Evolutionary conservation across 1,140 invertebrate genomes (phyloP), one percentile per base, ranked within the genome.

Genomic region (Melitaea cinxia): DNA sequence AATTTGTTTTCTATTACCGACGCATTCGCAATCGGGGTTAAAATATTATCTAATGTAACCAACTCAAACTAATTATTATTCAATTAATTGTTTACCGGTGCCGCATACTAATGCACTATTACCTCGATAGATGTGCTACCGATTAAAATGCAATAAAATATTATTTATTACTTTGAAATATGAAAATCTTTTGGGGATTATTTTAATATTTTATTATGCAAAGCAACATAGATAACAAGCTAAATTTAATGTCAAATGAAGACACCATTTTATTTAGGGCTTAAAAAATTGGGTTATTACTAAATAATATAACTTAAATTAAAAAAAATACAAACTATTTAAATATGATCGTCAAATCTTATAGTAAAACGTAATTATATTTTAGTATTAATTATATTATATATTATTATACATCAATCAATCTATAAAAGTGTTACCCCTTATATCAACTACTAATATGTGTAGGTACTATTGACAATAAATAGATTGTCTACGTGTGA

Each of bases 21-120:
- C 62, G 52, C 54, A 57, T 64, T 64, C 52, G 62, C 62, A 52
- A 64, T 64, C 35, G 53, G 54, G 42, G 62, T 64, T 57, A 57
- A 50, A 64, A 57, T 64, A 64, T 64, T 64, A 64, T 64, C 54
- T 56, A 64, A 64, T 55, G 42, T 57, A 28, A 56, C 61, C 39
- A 42, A 55, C 5, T 54, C 35, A 42, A 17, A 37, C 42, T 64
- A 64, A 64, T 64, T 64, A 64, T 50, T 57, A 64, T 64, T 64
- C 62, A 57, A 64, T 64, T 57, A 64, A 57, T 57, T 57, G 54
- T 50, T 17, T 47, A 37, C 45, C 14, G 15, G 17, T 15, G 9
- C 35, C 15, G 54, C 26, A 64, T 64, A 64, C 33, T 50, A 64
- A 64, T 64, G 24, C 26, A 57, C 33, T 47, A 58, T 21, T 45